These are phyloP conservation scores for Rhagoletis pomonella DNA, from an alignment of 1,140 invertebrate genomes.

Conservation along the genomic window DNA sequence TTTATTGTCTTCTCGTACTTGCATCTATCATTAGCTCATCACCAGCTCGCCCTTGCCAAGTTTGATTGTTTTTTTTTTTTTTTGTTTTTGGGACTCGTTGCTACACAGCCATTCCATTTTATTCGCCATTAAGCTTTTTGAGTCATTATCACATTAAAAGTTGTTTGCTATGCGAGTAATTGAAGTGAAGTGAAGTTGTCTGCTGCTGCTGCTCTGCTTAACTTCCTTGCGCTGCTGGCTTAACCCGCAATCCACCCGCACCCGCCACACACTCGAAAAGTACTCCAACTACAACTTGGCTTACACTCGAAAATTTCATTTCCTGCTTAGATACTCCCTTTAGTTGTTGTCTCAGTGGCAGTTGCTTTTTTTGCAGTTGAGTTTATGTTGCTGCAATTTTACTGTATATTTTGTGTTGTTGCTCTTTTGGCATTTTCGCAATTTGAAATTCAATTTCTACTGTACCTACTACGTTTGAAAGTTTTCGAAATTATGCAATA, in stretches of 20 bases:
- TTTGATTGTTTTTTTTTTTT: no score
- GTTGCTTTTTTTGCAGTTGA: not conserved
- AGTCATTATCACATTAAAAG: constrained; percentile 46
- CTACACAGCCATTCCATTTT: not conserved
- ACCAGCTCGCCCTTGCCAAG: not conserved
- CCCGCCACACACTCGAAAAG: not conserved
- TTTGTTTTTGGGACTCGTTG: no score
- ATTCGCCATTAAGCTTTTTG: constrained; percentile 32
- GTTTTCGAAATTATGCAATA: constrained; percentile 42
- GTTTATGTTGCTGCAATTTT: not conserved
- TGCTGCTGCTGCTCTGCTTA: not conserved
- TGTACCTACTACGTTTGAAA: not conserved
- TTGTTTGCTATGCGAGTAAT: not conserved
- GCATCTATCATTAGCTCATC: not conserved
- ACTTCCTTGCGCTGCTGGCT: not conserved
- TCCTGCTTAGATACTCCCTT: not conserved
- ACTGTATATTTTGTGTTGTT: not conserved
- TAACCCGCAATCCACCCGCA: not conserved
- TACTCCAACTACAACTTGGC: constrained; percentile 21
- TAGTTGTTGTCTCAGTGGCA: not conserved
- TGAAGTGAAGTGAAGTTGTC: constrained; percentile 48
- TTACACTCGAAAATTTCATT: constrained; percentile 23
- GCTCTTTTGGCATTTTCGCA: constrained; percentile 43
- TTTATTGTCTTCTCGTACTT: not conserved
- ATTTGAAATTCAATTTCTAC: constrained; percentile 50